These are phyloP conservation scores for Trichonephila inaurata DNA, from an alignment of 1,140 invertebrate genomes.

Conservation along the genomic window DNA sequence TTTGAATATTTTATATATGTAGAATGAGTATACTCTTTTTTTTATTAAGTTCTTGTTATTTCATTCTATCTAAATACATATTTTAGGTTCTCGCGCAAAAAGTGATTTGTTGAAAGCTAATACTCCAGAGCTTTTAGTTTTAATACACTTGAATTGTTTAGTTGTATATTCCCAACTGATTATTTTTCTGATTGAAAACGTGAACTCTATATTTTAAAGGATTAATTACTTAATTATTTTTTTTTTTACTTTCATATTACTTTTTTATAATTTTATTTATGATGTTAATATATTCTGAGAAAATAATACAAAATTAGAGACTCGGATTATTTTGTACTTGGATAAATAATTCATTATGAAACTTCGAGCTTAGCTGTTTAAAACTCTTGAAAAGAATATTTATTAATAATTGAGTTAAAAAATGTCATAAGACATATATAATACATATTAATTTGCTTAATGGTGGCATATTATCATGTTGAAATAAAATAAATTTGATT, in stretches of 20 bases:
- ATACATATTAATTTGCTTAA: no score
- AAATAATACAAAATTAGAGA: not conserved
- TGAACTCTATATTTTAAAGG: not conserved
- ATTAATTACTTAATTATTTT: not conserved
- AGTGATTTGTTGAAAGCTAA: slow-evolving; percentile 1
- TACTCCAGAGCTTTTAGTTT: slow-evolving; percentile 1
- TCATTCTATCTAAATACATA: not conserved
- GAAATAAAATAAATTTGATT: no score
- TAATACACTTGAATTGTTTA: not conserved
- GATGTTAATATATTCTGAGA: not conserved
- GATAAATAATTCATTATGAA: not conserved
- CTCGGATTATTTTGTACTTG: not conserved
- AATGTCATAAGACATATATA: no score
- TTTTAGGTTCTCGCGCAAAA: not conserved
- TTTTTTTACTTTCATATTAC: not conserved
- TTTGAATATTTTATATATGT: slow-evolving; percentile 10
- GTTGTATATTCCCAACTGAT: not conserved
- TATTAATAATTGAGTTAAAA: not conserved
- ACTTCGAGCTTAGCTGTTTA: not conserved
- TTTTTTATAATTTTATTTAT: not conserved
- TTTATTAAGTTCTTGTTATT: not conserved
- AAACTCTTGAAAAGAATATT: not conserved
- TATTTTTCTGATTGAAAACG: not conserved
- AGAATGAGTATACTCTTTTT: not conserved
- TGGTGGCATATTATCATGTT: no score